Evolutionary conservation across 2,888 invertebrate species (phyloP), one percentile per base, ranked within the genome.

Genomic region (Gastrophysa polygoni): DNA sequence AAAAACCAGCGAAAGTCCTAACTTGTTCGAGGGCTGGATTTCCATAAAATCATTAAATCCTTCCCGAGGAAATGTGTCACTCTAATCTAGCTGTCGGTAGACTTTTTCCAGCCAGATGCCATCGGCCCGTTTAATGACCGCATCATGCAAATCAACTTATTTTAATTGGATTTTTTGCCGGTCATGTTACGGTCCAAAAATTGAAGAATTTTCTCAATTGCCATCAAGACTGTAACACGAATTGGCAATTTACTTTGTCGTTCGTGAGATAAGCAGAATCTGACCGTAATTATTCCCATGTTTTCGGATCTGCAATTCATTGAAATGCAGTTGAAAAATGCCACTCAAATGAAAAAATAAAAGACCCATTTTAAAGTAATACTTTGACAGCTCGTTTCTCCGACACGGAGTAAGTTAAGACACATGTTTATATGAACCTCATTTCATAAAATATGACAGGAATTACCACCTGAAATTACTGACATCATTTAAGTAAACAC

Each of bases 121-220:
- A 51, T 11, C 49, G 10, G 17, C 29, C 17, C 32, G 34, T 51
- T n/a, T n/a, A 51, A 51, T 32, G 50, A 51, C 32, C 32, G 32
- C 20, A 51, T 29, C 32, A 51, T 51, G 50, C 50, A 51, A 51
- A 51, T 20, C 18, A 10, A 51, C 18, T 51, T 51, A 51, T 51
- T 51, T 32, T 29, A 51, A 51, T 51, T 51, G 34, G 32, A 11
- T 32, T 32, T 34, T 34, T 34, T 29, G 8, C 32, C 8, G 10
- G 29, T 10, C 29, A 8, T 10, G 29, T 8, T 32, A 5, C 29
- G 29, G 29, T 5, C 10, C 24, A 24, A 10, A 32, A 32, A 32
- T 32, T 10, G 29, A 32, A 32, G 29, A 32, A 32, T 32, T 24
- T 24, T 5, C 29, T 32, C 29, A 32, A 32, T 32, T 10, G 29